phyloP scores from a whole-genome alignment of 2,888 invertebrate species.

The Charanyca ferruginea region DNA sequence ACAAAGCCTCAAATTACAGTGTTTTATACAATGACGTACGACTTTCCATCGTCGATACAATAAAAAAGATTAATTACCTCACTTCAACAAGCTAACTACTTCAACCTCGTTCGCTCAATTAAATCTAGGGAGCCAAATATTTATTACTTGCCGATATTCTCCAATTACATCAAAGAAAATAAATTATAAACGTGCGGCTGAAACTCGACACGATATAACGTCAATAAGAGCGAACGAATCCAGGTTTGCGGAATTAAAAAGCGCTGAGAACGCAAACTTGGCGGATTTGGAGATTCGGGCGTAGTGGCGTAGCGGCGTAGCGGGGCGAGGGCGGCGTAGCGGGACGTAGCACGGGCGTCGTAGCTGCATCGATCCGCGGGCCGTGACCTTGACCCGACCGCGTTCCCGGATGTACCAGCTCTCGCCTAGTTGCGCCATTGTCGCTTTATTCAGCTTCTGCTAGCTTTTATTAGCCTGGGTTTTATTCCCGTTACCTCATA shows the following conservation, averaged over 20 bases:
- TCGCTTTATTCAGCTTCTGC: constrained; percentile 81
- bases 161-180: constrained; percentile 60
- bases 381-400: constrained; percentile 93
- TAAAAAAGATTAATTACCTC: constrained; percentile 60
- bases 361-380: constrained; percentile 92
- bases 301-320: constrained; percentile 71
- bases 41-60: constrained; percentile 43
- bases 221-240: constrained; percentile 59
- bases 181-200: constrained; percentile 51
- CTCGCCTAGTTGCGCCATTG: constrained; percentile 86
- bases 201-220: constrained; percentile 58
- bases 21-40: constrained; percentile 37
- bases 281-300: constrained; percentile 70
- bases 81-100: constrained; percentile 54
- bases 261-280: constrained; percentile 62
- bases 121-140: constrained; percentile 56
- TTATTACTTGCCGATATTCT: constrained; percentile 45
- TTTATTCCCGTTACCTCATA: constrained; percentile 77
- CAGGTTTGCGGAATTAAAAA: constrained; percentile 69
- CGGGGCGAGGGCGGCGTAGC: constrained; percentile 69
- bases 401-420: constrained; percentile 88
- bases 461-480: constrained; percentile 84
- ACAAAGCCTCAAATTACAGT: constrained; percentile 36
- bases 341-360: constrained; percentile 80
- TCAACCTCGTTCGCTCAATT: constrained; percentile 58